phyloP scores from a whole-genome alignment of 2,113 vertebrate species.

The Microcebus murinus region DNA sequence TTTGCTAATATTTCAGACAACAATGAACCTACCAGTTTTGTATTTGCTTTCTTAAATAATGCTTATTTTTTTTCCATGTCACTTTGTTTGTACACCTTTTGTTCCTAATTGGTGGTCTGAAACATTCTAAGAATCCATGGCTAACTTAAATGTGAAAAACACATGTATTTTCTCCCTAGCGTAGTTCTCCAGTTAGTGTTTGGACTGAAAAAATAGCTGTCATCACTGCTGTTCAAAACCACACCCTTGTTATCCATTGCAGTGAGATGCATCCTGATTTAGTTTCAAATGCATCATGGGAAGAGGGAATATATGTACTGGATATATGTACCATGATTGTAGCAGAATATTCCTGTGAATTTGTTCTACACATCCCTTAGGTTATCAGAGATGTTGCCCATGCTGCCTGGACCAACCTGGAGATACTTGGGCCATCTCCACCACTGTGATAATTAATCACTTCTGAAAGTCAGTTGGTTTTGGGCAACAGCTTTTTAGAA shows the following conservation, averaged over 20 bases:
- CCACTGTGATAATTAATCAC: constrained; percentile 58
- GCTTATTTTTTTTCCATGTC: neutral
- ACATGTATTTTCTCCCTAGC: neutral
- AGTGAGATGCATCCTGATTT: neutral
- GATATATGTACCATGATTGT: neutral
- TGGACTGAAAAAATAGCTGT: neutral
- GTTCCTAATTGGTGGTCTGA: neutral
- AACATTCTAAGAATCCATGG: neutral
- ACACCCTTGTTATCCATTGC: neutral
- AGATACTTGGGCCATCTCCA: neutral
- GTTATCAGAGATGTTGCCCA: neutral
- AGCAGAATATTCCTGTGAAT: neutral
- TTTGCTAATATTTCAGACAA: neutral
- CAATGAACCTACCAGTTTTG: neutral
- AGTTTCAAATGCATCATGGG: neutral
- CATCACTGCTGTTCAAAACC: neutral
- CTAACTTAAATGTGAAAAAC: neutral
- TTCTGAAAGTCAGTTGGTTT: constrained; percentile 55
- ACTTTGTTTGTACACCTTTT: neutral
- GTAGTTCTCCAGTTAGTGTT: neutral
- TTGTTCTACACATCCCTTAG: neutral
- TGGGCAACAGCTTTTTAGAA: constrained; percentile 51
- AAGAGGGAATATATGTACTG: neutral
- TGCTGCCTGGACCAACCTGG: neutral
- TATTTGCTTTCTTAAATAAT: neutral